Conservation (phyloP, 2,113 vertebrate species). For the Chaetorhynchus papuensis region DNA sequence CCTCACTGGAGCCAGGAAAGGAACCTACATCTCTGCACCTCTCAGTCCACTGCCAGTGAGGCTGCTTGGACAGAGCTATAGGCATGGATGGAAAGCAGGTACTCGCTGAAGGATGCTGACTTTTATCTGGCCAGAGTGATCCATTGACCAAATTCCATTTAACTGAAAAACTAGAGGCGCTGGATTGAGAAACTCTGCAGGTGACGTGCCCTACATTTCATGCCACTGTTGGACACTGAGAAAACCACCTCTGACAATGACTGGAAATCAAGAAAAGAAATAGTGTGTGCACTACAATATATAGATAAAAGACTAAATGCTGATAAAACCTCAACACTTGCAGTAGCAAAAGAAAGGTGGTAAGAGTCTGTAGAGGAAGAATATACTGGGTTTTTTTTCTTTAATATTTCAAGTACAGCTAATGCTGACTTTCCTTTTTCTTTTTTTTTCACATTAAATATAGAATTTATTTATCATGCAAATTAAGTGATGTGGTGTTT, state of each 20-base stretch:
- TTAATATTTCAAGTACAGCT: background rate
- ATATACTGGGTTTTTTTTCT: background rate
- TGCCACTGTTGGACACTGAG: background rate
- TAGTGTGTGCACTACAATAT: background rate
- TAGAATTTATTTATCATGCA: background rate
- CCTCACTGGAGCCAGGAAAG: fast-evolving
- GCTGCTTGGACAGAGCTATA: background rate
- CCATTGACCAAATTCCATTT: background rate
- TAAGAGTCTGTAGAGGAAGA: background rate
- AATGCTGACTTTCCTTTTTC: background rate
- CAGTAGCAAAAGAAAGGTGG: background rate
- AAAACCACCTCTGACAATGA: background rate
- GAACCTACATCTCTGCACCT: background rate
- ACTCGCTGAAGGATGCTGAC: background rate
- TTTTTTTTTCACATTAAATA: background rate
- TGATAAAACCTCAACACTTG: background rate
- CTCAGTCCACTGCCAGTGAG: background rate
- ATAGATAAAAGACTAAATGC: background rate
- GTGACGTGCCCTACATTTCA: background rate
- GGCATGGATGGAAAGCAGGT: fast-evolving
- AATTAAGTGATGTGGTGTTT: background rate
- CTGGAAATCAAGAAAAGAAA: background rate
- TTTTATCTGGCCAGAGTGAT: background rate
- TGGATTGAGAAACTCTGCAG: background rate
- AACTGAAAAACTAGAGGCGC: background rate